phyloP scores from a whole-genome alignment of 2,888 invertebrate species.

The Pyrochroa serraticornis region DNA sequence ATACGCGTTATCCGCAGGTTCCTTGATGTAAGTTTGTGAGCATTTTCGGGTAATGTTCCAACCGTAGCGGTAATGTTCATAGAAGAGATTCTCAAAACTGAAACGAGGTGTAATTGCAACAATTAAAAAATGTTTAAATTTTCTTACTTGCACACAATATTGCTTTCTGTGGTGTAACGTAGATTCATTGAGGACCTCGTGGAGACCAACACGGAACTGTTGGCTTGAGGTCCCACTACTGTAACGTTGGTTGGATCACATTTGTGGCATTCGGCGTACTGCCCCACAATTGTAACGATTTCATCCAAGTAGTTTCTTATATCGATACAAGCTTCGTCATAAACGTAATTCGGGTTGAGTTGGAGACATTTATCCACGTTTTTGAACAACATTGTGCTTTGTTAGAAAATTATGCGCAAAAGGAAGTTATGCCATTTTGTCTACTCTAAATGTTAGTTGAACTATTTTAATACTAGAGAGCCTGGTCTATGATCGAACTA shows the following conservation, averaged over 20 bases:
- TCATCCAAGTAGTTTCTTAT: constrained; percentile 48
- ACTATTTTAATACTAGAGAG: no score
- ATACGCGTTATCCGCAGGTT: constrained; percentile 57
- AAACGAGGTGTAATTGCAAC: constrained; percentile 25
- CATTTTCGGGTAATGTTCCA: constrained; percentile 54
- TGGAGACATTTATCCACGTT: constrained; percentile 45
- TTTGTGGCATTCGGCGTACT: constrained; percentile 55
- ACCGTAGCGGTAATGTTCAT: constrained; percentile 56
- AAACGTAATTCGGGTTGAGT: constrained; percentile 43
- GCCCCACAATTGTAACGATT: constrained; percentile 47
- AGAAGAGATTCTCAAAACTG: constrained; percentile 49
- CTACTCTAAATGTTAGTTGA: no score
- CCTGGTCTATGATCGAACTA: no score
- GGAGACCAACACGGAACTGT: constrained; percentile 50
- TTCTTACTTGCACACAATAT: constrained; percentile 46
- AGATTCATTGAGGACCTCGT: constrained; percentile 52
- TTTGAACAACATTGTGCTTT: constrained; percentile 34
- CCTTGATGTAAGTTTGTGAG: constrained; percentile 50
- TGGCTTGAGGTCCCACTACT: constrained; percentile 38
- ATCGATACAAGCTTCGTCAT: constrained; percentile 57
- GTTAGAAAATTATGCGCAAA: not conserved
- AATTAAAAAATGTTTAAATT: not conserved
- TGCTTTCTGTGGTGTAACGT: constrained; percentile 39
- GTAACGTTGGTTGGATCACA: constrained; percentile 52
- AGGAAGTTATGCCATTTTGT: not conserved